These are phyloP conservation scores for Halcyon senegalensis DNA, from an alignment of 2,113 vertebrate genomes.

Conservation along the genomic window DNA sequence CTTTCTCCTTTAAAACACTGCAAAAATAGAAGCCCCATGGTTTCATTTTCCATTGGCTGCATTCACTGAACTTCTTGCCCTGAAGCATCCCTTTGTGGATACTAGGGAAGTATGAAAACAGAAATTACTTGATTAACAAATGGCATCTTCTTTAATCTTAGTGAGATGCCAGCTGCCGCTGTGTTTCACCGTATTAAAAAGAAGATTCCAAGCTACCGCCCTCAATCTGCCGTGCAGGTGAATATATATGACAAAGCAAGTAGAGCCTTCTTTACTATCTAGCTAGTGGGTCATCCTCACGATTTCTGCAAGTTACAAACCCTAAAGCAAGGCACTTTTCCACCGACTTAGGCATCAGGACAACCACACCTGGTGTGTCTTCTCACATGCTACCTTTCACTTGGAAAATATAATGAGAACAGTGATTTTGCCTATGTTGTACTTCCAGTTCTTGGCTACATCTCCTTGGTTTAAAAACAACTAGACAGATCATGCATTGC, in stretches of 20 bases:
- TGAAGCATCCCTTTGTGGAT: not conserved
- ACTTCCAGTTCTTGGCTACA: not conserved
- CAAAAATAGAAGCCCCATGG: not conserved
- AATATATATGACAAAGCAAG: not conserved
- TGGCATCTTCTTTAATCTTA: not conserved
- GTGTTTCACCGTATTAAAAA: not conserved
- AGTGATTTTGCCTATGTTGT: not conserved
- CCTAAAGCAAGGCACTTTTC: not conserved
- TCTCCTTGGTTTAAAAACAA: not conserved
- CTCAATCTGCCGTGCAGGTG: not conserved
- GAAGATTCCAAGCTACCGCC: not conserved
- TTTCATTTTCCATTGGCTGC: not conserved
- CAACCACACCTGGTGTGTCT: not conserved
- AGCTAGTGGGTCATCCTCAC: not conserved
- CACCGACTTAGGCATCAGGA: not conserved
- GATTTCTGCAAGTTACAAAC: not conserved
- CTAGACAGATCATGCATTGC: not conserved
- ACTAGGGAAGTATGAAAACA: not conserved
- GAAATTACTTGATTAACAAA: not conserved
- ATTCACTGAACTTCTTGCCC: not conserved
- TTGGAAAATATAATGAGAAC: not conserved
- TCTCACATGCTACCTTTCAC: not conserved
- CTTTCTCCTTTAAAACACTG: not conserved
- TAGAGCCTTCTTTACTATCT: not conserved
- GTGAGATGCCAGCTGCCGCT: not conserved